Evolutionary conservation across 2,797 vertebrate genomes (phyloP).

Genomic region (Myotis pilosus): DNA sequence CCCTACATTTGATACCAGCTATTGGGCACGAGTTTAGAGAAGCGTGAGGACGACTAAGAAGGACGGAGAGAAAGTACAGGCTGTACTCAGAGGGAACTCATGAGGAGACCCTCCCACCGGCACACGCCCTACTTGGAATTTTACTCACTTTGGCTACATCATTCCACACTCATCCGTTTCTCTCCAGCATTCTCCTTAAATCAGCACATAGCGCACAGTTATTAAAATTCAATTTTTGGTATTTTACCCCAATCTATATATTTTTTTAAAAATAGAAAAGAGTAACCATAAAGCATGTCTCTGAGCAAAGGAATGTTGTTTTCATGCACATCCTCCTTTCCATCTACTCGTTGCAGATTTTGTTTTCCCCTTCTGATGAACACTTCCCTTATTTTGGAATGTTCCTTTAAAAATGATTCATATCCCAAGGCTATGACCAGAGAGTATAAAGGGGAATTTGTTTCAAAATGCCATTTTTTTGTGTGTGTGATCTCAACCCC

Average conservation of each 20-base stretch:
- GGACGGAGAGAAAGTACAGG: no score
- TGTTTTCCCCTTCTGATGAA: constrained; percentile 60
- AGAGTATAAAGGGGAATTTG: constrained; percentile 73
- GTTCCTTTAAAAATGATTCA: constrained; percentile 53
- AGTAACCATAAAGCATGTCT: background rate
- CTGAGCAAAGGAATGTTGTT: background rate
- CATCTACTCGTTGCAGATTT: background rate
- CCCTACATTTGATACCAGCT: background rate
- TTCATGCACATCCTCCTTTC: background rate
- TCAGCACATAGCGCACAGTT: rapidly evolving
- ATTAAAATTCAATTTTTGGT: background rate
- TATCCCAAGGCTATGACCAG: constrained; percentile 39
- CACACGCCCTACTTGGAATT: background rate
- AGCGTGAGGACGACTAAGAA: background rate
- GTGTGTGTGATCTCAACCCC: constrained; percentile 59
- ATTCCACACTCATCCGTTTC: background rate
- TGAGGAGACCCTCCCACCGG: background rate
- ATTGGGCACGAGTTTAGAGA: background rate
- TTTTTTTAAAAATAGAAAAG: background rate
- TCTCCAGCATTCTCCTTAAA: background rate
- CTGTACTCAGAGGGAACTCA: background rate
- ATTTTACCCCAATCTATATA: background rate
- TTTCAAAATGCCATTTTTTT: constrained; percentile 71
- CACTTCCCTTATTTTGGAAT: constrained; percentile 58
- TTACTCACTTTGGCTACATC: background rate